These are phyloP conservation scores for Dendronephthya gigantea DNA, from an alignment of 64 coral and sea anemone genomes.

Conservation along the genomic window DNA sequence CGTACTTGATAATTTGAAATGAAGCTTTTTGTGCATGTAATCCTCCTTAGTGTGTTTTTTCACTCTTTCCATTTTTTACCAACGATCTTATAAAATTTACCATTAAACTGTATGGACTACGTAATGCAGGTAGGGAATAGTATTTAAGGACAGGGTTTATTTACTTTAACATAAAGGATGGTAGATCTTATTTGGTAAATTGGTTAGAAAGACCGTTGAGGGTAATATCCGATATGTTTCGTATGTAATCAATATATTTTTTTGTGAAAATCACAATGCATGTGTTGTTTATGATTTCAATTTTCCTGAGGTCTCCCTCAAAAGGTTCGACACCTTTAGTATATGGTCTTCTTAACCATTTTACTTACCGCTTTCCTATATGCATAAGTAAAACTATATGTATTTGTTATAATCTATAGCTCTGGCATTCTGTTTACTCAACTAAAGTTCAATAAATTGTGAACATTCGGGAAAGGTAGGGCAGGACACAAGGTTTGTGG, in stretches of 20 bases:
- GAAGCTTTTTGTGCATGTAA: too few species aligned
- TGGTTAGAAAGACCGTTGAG: too few species aligned
- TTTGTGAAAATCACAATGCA: too few species aligned
- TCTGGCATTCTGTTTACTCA: background rate
- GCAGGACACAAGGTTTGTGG: conserved; percentile 5
- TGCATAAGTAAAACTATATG: background rate
- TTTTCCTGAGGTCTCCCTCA: too few species aligned
- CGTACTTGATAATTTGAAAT: too few species aligned
- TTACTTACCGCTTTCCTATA: background rate
- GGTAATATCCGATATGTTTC: too few species aligned
- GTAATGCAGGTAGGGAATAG: background rate
- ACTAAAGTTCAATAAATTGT: conserved; percentile 9
- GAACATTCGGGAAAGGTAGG: conserved; percentile 1
- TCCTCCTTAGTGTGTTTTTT: too few species aligned
- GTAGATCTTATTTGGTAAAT: too few species aligned
- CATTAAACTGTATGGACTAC: background rate
- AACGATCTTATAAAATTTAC: background rate
- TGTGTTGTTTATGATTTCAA: too few species aligned
- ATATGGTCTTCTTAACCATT: background rate
- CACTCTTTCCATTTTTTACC: background rate
- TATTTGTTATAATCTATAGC: background rate
- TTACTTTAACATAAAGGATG: too few species aligned
- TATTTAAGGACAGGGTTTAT: background rate
- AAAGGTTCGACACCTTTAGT: too few species aligned
- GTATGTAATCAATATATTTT: too few species aligned